Evolutionary conservation across 2,797 vertebrate species (phyloP).

Genomic region (Amazona finschi): DNA sequence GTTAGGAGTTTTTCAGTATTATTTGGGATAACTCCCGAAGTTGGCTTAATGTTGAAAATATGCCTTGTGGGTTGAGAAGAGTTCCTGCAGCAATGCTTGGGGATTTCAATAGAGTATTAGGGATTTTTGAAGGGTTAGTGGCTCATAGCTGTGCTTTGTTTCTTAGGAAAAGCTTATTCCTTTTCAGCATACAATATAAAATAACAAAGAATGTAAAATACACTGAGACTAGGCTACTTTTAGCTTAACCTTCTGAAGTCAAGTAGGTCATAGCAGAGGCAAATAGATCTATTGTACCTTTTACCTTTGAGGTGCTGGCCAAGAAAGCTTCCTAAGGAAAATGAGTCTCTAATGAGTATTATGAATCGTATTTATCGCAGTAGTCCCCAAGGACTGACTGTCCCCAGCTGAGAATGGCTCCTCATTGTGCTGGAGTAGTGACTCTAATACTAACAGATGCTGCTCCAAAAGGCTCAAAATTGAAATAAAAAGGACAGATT

Average conservation of each 20-base stretch:
- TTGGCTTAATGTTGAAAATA: conserved; percentile 21
- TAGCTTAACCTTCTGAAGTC: conserved; percentile 63
- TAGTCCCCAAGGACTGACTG: conserved; percentile 37
- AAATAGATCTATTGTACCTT: conserved; percentile 53
- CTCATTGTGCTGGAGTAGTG: conserved; percentile 56
- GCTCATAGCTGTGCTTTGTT: conserved; percentile 55
- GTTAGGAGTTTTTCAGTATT: conserved; percentile 53
- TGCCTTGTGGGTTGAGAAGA: conserved; percentile 46
- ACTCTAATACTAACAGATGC: conserved; percentile 58
- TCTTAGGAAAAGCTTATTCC: conserved; percentile 61
- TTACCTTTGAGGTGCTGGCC: conserved; percentile 55
- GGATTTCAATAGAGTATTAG: conserved; percentile 52
- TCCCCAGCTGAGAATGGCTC: conserved; percentile 61
- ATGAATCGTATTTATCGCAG: conserved; percentile 52
- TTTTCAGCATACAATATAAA: conserved; percentile 52
- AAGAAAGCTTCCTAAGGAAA: conserved; percentile 58
- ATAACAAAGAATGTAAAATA: conserved; percentile 61
- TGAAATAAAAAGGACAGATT: conserved; percentile 25
- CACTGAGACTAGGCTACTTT: conserved; percentile 51
- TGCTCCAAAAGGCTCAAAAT: conserved; percentile 46
- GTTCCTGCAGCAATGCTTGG: conserved; percentile 45
- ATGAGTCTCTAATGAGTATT: conserved; percentile 57
- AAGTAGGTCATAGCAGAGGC: conserved; percentile 51
- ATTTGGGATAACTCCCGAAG: conserved; percentile 16
- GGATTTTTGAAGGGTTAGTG: conserved; percentile 63